Evolutionary conservation across 2,113 vertebrate genomes (phyloP).

Genomic region (Corapipo altera): DNA sequence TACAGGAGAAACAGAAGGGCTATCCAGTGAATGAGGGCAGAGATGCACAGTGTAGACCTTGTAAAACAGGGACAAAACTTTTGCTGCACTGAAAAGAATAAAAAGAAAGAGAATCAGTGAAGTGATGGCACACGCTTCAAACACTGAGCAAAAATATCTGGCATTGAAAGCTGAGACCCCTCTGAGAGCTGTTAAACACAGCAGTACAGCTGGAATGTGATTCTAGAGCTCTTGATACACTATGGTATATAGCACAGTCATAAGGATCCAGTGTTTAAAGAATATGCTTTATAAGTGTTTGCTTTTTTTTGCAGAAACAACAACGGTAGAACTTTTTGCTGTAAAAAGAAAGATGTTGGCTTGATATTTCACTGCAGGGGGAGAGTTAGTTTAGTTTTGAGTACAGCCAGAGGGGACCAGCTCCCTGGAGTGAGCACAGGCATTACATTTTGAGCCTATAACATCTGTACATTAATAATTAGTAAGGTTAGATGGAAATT

Average conservation of each 20-base stretch:
- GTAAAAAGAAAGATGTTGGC: background rate
- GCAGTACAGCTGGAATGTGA: background rate
- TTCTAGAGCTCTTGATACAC: background rate
- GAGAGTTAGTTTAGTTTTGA: background rate
- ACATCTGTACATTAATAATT: constrained; percentile 57
- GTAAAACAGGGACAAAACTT: background rate
- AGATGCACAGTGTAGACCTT: background rate
- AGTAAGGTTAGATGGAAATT: constrained; percentile 28
- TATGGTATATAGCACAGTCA: background rate
- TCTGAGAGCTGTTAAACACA: background rate
- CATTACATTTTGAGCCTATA: constrained; percentile 11
- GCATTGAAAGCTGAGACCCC: background rate
- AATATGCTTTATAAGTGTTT: background rate
- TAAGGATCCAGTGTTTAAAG: background rate
- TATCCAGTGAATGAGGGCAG: background rate
- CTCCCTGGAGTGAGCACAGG: background rate
- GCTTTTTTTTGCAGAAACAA: background rate
- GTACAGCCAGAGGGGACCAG: background rate
- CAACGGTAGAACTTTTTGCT: background rate
- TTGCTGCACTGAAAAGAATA: background rate
- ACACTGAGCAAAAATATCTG: background rate
- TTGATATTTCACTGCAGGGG: background rate
- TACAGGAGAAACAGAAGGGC: background rate
- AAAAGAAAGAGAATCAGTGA: background rate
- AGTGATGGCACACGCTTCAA: background rate